A percentile compares a stretch with the other conserved stretches of the same genome.
Conservation (phyloP, 1,140 invertebrate genomes). For the Drosophila triauraria region DNA sequence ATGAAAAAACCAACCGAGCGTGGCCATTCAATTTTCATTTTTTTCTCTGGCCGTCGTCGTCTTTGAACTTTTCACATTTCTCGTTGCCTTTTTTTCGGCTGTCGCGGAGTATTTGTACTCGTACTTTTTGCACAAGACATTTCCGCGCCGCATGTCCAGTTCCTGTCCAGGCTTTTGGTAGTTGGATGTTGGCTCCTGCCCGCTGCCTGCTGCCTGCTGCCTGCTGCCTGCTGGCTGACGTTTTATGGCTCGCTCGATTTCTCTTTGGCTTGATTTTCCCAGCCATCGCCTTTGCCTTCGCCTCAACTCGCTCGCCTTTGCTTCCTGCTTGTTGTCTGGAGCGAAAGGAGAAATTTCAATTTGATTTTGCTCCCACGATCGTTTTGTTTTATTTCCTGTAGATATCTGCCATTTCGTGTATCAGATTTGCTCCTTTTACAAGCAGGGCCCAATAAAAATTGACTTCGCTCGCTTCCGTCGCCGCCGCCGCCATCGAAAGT, state of each 20-base stretch:
- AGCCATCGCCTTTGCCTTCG: constrained; percentile 7
- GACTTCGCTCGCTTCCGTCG: constrained; percentile 46
- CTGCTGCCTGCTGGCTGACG: constrained; percentile 24
- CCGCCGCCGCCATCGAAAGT: constrained; percentile 22
- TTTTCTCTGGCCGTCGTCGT: constrained; percentile 60
- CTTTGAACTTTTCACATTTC: constrained; percentile 81
- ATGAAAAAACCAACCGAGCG: constrained; percentile 55
- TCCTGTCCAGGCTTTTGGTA: constrained; percentile 51
- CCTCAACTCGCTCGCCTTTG: constrained; percentile 21
- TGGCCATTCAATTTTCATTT: constrained; percentile 80
- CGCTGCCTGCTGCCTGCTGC: constrained; percentile 18
- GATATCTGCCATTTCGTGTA: constrained; percentile 60
- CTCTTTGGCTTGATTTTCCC: constrained; percentile 45
- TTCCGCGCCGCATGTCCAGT: constrained; percentile 80
- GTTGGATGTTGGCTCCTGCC: constrained; percentile 26
- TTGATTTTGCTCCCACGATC: constrained; percentile 54
- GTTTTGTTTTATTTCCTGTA: constrained; percentile 63
- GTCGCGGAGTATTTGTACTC: constrained; percentile 77
- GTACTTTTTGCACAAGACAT: constrained; percentile 75
- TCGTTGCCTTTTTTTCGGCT: constrained; percentile 62
- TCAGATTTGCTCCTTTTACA: constrained; percentile 56
- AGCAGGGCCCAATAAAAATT: constrained; percentile 52
- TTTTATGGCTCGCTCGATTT: constrained; percentile 66
- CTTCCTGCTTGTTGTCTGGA: constrained; percentile 28
- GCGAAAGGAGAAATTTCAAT: constrained; percentile 52